A percentile compares a stretch with the other conserved stretches of the same genome.
phyloP scores from a whole-genome alignment of 2,113 vertebrate genomes.

The Actinemys pallida region DNA sequence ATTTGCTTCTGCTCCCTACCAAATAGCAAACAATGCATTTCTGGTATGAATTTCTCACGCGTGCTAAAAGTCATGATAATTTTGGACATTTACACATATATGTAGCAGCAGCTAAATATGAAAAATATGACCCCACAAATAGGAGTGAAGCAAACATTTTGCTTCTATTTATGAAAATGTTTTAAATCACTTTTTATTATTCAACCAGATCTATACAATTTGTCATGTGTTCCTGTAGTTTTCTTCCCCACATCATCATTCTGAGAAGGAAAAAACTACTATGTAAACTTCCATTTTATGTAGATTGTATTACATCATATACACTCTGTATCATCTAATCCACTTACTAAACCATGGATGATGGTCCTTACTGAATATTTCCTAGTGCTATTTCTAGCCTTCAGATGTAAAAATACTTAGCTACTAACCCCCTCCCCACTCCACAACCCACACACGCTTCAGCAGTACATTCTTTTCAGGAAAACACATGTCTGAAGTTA shows the following conservation, averaged over 20 bases:
- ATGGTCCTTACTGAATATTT: not conserved
- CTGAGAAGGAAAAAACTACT: not conserved
- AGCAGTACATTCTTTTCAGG: not conserved
- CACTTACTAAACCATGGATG: not conserved
- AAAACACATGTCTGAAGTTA: not conserved
- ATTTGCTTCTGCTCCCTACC: not conserved
- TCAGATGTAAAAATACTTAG: not conserved
- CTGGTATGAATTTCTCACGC: not conserved
- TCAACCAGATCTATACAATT: not conserved
- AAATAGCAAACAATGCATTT: accelerated
- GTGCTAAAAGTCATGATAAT: not conserved
- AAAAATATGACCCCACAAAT: not conserved
- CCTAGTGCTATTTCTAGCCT: not conserved
- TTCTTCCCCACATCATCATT: not conserved
- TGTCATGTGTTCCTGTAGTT: not conserved
- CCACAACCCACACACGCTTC: not conserved
- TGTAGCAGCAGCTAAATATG: not conserved
- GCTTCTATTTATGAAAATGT: not conserved
- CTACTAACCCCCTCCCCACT: not conserved
- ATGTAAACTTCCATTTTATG: not conserved
- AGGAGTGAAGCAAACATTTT: not conserved
- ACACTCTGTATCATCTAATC: not conserved
- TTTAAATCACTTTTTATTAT: not conserved
- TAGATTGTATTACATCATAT: not conserved
- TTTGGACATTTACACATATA: not conserved